Base-by-base conservation (phyloP, 2,113 vertebrate species). In the Pardalotus punctatus region DNA sequence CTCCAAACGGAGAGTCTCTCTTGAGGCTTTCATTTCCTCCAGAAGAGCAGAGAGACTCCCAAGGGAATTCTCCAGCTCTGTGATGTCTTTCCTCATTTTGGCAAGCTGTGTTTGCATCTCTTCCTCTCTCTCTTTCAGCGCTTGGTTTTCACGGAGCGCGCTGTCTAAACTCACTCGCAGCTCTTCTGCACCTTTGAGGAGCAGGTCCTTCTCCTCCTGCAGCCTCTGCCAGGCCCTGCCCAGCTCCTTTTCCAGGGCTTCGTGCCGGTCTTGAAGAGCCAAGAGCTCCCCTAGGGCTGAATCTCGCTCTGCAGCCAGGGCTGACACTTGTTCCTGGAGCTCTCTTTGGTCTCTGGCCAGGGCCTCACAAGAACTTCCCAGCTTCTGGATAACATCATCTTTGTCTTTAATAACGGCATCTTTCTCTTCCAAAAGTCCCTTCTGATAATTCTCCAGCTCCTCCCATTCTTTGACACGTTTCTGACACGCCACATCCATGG, bases 21-120 rank as follows among this genome's bases (percentile, higher is more conserved):
- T 98, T 10, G 97, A 98, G 20, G 98, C 97, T 95, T 98, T 99
- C 11, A 98, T 94, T 78, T 99, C 98, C 43, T 99, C 98, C 29
- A 99, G 95, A 88, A 98, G 96, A 92, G 96, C 94, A 4, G 97
- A 95, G 65, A 99, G 94, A 51, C 97, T 98, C 5, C 36, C 60
- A 45, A 98, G 98, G 35, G 98, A 98, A 43, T 97, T 97, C 94
- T 98, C 97, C 40, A 99, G 90, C 76, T 99, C 98, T 50, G n/a
- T 12, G 2, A 83, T 98, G 83, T 98, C 98, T 40, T 96, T 95
- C 43, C 93, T 67, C 0, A 54, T 94, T 57, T 96, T 98, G 50
- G 96, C 94, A 53, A 99, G 94, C 10, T 98, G 97, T 6, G 83
- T 84, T 33, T 97, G 97, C 50, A 99, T 96, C 36, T 98, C 96